Evolutionary conservation across 2,113 vertebrate genomes (phyloP), one percentile per base, ranked within the genome.

Genomic region (Antennarius striatus): DNA sequence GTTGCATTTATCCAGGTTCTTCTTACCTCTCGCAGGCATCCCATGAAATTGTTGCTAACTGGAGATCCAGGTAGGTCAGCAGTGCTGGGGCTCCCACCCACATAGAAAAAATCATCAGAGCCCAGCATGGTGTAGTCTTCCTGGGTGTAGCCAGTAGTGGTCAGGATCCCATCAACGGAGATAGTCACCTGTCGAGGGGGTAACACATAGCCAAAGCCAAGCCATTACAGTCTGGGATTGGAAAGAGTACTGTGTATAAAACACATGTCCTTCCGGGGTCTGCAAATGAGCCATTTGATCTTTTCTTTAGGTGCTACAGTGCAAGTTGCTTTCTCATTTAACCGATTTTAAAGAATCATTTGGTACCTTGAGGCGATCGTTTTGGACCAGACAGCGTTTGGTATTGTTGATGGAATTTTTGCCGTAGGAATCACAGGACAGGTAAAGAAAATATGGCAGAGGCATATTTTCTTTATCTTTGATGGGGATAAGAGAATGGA

Each of bases 21-120:
- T 70, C 90, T 36, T 86, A 99, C 97, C 96, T 99, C 97, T 92
- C 94, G 95, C 43, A 99, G 94, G 85, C 97, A 99, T 81, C 97
- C 97, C 96, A 98, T 98, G 90, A 99, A 99, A 87, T 99, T 99
- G 92, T 99, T 99, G 95, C 97, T 99, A 86, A 99, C 97, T 3
- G 97, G 97, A 48, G 97, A 99, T 17, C 97, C 97, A 14, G 97
- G 97, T 70, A 99, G 91, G 85, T 99, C 97, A 0, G 97, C 97
- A 0, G 97, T 99, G 73, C 96, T 99, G 10, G 96, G 97, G 77
- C 97, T 98, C 68, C 97, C 97, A 54, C 97, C 97, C 43, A 99
- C 97, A 0, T 99, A 99, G 92, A 99, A 99, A 92, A 99, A 99
- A 89, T 99, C 97, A 66, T 99, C 97, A 0, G 97, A 98, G 63